Conservation (phyloP, 2,888 invertebrate species). For the Brachynemurus nebulosus region DNA sequence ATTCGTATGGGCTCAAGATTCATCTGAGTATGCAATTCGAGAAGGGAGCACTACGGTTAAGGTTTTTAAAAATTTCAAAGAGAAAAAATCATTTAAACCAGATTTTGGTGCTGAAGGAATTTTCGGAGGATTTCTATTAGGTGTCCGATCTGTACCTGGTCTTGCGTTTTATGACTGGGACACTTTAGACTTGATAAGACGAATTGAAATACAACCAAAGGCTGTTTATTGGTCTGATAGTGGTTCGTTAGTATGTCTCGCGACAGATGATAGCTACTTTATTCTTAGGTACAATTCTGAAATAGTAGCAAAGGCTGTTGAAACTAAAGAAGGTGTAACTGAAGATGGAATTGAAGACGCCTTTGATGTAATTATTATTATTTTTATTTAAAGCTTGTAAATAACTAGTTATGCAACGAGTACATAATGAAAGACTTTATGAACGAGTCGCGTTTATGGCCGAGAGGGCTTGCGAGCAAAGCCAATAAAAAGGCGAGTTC, state of each 20-base stretch:
- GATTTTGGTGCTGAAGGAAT: conserved; percentile 96
- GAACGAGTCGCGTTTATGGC: too few species aligned
- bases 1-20: conserved; percentile 97
- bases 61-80: conserved; percentile 97
- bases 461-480: too few species aligned
- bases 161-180: conserved; percentile 98
- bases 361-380: conserved; percentile 60
- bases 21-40: conserved; percentile 79
- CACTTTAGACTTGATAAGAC: conserved; percentile 72
- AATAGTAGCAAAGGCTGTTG: conserved; percentile 62
- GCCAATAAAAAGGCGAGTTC: too few species aligned
- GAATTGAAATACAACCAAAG: conserved; percentile 92
- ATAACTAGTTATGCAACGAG: too few species aligned
- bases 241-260: conserved; percentile 83
- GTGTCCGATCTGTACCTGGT: conserved; percentile 84
- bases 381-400: conserved; percentile 1
- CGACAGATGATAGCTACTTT: conserved; percentile 91
- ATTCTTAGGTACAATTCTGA: conserved; percentile 79
- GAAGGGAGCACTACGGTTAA: conserved; percentile 84
- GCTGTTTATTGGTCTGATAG: conserved; percentile 96
- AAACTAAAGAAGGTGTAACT: conserved; percentile 60
- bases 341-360: conserved; percentile 94
- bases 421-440: too few species aligned
- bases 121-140: conserved; percentile 80
- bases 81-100: conserved; percentile 87